Base-by-base conservation (phyloP, 2,113 vertebrate genomes). In the Myxocyprinus asiaticus region DNA sequence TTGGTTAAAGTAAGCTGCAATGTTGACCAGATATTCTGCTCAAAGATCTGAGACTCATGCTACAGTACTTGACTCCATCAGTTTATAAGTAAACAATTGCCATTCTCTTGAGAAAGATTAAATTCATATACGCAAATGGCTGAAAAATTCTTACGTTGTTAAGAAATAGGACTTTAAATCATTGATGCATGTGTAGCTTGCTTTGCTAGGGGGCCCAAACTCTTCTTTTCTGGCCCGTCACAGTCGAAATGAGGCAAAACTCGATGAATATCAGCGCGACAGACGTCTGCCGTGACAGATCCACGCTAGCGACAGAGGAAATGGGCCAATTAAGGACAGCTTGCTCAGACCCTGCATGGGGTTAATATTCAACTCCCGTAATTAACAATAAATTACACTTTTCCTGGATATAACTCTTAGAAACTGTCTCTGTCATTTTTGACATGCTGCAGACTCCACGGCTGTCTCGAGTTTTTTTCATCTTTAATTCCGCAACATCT, bases 361-460 rank as follows among this genome's bases (percentile, higher is more conserved):
- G 93, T 92, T 94, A 93, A 93, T 93, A 91, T 88, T 88, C 79
- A 12, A 84, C 88, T 88, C 87, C 78, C 87, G 83, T 92, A 92
- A 94, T 94, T 92, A 93, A 93, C 92, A 93, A 93, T 92, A 92
- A 93, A 93, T 93, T 90, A 91, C 88, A 89, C 88, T 91, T 90
- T 91, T 91, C 87, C 89, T 89, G 88, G 88, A 92, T 91, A 33
- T 33, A 92, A 92, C 92, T 91, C 89, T 91, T 91, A 90, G n/a
- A 90, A 87, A 66, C 80, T 85, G 84, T 88, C 61, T 58, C n/a
- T 62, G 68, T 71, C 44, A 3, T 71, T 48, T 56, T 15, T 62
- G 55, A 33, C 22, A 33, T 33, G 22, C 22, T 33, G 22, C 22
- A 33, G 22, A 33, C 22, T 33, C 22, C 22, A 3, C 22, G 22